phyloP scores from a whole-genome alignment of 53 echinoderm and acorn worm species.

The Antedon mediterranea region DNA sequence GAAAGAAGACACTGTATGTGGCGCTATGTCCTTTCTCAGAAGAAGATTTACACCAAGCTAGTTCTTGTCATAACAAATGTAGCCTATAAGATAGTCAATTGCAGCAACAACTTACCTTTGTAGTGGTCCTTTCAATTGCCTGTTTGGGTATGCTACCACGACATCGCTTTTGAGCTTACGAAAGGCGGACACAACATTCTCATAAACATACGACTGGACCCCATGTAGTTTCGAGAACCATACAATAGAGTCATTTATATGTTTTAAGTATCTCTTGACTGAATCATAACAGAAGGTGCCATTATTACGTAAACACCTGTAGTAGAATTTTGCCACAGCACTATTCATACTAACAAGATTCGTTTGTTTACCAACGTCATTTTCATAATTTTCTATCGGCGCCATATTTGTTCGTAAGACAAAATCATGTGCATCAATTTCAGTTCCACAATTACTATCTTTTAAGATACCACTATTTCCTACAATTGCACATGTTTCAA shows the following conservation, averaged over 20 bases:
- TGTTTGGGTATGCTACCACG: background rate
- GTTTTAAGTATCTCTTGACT: background rate
- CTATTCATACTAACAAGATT: background rate
- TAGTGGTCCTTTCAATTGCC: background rate
- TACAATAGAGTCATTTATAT: background rate
- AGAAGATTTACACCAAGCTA: too few species aligned
- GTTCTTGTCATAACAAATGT: too few species aligned
- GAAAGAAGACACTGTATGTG: too few species aligned
- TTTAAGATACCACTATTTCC: background rate
- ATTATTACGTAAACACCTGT: background rate
- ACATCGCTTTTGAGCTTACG: background rate
- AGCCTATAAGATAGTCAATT: too few species aligned
- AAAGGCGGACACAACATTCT: background rate
- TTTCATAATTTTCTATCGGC: background rate
- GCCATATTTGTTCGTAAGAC: background rate
- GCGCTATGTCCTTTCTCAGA: too few species aligned
- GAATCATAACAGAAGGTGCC: background rate
- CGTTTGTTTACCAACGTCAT: background rate
- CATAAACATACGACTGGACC: background rate
- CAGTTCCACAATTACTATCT: background rate
- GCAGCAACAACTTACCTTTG: background rate
- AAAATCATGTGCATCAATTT: background rate
- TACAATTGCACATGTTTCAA: background rate
- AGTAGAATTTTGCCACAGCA: background rate
- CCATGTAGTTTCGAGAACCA: background rate